Conservation (phyloP, 2,888 invertebrate species). For the Mylabris sibirica region DNA sequence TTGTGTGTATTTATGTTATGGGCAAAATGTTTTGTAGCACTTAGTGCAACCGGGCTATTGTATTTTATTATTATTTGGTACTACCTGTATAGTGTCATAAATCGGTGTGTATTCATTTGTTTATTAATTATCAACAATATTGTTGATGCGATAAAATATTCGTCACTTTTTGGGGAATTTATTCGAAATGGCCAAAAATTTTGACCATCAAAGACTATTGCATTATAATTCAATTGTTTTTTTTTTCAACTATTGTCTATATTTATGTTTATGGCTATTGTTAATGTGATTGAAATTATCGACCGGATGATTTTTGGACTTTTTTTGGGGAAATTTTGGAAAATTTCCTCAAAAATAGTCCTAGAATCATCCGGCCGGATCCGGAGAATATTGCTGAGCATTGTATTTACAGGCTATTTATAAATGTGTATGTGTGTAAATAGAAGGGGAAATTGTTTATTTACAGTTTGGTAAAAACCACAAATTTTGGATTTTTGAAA, state of each 20-base stretch:
- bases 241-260: constrained; percentile 54
- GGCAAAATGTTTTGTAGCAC: constrained; percentile 62
- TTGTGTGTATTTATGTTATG: constrained; percentile 52
- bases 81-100: constrained; percentile 46
- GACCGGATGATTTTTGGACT: not conserved
- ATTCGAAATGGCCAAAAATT: constrained; percentile 53
- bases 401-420: constrained; percentile 13
- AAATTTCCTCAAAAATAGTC: not conserved
- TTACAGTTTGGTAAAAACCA: constrained; percentile 15
- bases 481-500: not conserved
- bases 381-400: not conserved
- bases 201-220: constrained; percentile 31
- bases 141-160: constrained; percentile 3
- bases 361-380: not conserved
- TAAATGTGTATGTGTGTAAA: not conserved
- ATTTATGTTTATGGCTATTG: constrained; percentile 50
- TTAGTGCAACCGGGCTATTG: constrained; percentile 64
- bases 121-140: not conserved
- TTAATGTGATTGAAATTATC: constrained; percentile 16
- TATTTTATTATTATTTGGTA: constrained; percentile 53
- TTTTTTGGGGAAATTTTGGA: constrained; percentile 31
- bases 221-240: not conserved
- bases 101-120: constrained; percentile 35
- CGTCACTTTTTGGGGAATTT: constrained; percentile 61
- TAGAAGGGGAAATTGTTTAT: not conserved